phyloP scores from a whole-genome alignment of 2,888 invertebrate genomes.

The Ormia ochracea region DNA sequence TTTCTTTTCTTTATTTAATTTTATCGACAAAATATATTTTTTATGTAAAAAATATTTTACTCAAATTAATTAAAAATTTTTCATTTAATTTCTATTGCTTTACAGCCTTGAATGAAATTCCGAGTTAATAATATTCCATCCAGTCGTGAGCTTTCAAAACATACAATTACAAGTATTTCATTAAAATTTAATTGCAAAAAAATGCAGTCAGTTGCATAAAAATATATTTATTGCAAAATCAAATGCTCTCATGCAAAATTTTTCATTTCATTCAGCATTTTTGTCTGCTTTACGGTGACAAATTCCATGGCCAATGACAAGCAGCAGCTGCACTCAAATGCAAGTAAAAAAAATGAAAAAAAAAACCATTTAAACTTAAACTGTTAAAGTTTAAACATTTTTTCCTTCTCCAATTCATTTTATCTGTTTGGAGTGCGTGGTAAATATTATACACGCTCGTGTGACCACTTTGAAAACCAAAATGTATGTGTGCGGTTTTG shows the following conservation, averaged over 20 bases:
- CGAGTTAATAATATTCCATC: too few relatives aligned
- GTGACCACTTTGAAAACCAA: constrained; percentile 61
- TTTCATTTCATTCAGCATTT: background rate
- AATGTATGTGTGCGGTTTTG: constrained; percentile 60
- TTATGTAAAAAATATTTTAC: too few relatives aligned
- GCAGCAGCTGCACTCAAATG: constrained; percentile 3
- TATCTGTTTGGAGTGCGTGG: constrained; percentile 53
- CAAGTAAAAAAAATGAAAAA: background rate
- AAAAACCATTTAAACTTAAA: constrained; percentile 16
- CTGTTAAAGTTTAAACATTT: background rate
- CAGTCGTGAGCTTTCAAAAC: too few relatives aligned
- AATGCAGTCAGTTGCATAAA: background rate
- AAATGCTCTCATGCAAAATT: constrained; percentile 20
- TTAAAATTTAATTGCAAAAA: background rate
- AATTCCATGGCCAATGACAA: background rate
- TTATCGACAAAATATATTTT: too few relatives aligned
- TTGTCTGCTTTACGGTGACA: background rate
- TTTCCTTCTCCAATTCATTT: background rate
- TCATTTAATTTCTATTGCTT: too few relatives aligned
- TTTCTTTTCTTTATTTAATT: too few relatives aligned
- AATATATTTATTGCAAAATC: constrained; percentile 15
- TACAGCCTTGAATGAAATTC: too few relatives aligned
- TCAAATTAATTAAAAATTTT: too few relatives aligned
- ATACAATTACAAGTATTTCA: too few relatives aligned
- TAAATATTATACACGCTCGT: constrained; percentile 48